Evolutionary conservation across 2,888 invertebrate genomes (phyloP), one percentile per base, ranked within the genome.

Genomic region (Diarsia rubi): DNA sequence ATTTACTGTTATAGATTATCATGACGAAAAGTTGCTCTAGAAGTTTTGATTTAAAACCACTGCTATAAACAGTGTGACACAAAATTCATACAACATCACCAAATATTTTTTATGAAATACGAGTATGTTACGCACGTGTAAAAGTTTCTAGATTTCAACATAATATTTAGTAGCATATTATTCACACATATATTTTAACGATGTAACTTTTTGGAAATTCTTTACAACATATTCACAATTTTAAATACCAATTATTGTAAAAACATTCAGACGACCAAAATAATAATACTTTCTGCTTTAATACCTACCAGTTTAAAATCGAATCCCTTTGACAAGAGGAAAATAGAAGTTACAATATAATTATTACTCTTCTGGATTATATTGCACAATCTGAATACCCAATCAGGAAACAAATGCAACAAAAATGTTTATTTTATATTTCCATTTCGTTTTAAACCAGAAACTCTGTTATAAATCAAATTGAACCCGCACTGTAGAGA

Each of bases 381-480:
- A 27, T 74, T 57, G 42, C n/a, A 65, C 63, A 1, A 73, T 24
- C 12, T 1, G 6, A 42, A 47, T 47, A 47, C 19, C 24, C 9
- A 31, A 59, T 62, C 42, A 16, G 27, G 1, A 62, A 67, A 60
- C 21, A 2, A 70, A 16, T n/a, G 5, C 45, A 19, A 45, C 44
- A 12, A 16, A 12, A 24, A 45, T 57, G 3, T 49, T 67, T 37
- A 31, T 27, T 62, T 42, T 49, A 74, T 19, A 60, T 12, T 47
- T 11, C 16, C 19, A 54, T 70, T 63, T 42, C 1, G 63, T 63
- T 54, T 67, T 44, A 62, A 57, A 27, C 52, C 24, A 21, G 42
- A 45, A 3, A 37, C 24, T 19, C 9, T 4, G 37, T 52, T 59
- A 60, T 52, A 69, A 64, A 78, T 67, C 64, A 49, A 65, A 62